Evolutionary conservation across 2,797 vertebrate species (phyloP).

Genomic region (Bryconaethiops microstoma): DNA sequence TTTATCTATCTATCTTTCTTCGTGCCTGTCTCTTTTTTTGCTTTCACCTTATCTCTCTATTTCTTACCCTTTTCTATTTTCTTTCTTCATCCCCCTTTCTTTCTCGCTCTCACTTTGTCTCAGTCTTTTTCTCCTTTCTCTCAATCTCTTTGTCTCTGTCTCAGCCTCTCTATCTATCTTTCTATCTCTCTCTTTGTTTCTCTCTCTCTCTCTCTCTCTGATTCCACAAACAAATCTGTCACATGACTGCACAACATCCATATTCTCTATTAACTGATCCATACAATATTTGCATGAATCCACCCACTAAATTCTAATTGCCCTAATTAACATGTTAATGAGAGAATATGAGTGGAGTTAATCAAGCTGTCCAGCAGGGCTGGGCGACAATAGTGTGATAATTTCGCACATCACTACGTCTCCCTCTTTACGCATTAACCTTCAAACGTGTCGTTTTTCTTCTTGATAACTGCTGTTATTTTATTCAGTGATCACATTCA

Average conservation of each 20-base stretch:
- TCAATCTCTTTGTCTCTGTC: neutral
- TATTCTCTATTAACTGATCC: constrained; percentile 34
- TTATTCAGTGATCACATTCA: no score
- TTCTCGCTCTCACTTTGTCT: accelerated
- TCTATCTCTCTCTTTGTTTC: neutral
- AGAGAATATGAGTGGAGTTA: constrained; percentile 27
- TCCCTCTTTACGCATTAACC: no score
- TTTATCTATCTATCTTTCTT: no score
- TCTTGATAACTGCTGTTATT: no score
- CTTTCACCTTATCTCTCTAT: neutral
- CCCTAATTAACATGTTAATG: constrained; percentile 48
- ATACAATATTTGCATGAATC: constrained; percentile 28
- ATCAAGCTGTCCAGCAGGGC: neutral
- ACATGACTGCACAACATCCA: neutral
- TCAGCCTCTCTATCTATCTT: no score
- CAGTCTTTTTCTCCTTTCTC: no score
- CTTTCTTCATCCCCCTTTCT: no score
- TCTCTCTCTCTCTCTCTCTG: neutral
- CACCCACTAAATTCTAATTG: constrained; percentile 35
- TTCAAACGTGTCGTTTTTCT: no score
- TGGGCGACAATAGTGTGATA: neutral
- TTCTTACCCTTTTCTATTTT: no score
- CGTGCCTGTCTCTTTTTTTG: no score
- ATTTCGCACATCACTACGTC: no score
- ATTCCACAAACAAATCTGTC: constrained; percentile 30